Conservation (phyloP, 2,113 vertebrate genomes). For the Azemiops feae region DNA sequence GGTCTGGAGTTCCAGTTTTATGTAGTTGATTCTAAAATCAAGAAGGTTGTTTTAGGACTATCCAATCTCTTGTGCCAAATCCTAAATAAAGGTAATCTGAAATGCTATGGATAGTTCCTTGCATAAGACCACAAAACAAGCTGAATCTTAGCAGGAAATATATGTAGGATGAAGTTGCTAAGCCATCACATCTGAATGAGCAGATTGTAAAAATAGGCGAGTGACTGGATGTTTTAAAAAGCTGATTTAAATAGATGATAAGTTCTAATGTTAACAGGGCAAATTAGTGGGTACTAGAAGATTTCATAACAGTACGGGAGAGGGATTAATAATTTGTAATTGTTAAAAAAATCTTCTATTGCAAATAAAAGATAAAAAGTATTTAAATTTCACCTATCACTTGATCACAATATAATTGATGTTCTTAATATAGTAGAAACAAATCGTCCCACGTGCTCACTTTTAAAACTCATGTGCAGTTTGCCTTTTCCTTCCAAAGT, state of each 20-base stretch:
- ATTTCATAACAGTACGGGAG: neutral
- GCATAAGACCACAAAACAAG: neutral
- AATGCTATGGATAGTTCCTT: neutral
- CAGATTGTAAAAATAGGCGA: slow-evolving; percentile 14
- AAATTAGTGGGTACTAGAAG: neutral
- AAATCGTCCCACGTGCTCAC: neutral
- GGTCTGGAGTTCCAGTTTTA: neutral
- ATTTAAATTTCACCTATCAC: neutral
- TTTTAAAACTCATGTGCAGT: neutral
- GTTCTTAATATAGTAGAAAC: neutral
- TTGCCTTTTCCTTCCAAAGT: neutral
- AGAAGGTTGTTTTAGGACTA: neutral
- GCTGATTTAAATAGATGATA: slow-evolving; percentile 10
- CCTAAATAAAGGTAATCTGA: neutral
- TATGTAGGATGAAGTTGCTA: neutral
- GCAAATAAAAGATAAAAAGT: neutral
- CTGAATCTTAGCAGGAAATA: neutral
- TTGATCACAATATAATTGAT: neutral
- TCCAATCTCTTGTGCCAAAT: neutral
- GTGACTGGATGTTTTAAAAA: slow-evolving; percentile 16
- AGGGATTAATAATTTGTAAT: neutral
- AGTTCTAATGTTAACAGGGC: neutral
- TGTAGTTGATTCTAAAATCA: neutral
- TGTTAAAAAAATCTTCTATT: neutral
- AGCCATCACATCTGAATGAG: neutral